Conservation (phyloP, 2,888 invertebrate genomes). For the Nemotelus nigrinus region DNA sequence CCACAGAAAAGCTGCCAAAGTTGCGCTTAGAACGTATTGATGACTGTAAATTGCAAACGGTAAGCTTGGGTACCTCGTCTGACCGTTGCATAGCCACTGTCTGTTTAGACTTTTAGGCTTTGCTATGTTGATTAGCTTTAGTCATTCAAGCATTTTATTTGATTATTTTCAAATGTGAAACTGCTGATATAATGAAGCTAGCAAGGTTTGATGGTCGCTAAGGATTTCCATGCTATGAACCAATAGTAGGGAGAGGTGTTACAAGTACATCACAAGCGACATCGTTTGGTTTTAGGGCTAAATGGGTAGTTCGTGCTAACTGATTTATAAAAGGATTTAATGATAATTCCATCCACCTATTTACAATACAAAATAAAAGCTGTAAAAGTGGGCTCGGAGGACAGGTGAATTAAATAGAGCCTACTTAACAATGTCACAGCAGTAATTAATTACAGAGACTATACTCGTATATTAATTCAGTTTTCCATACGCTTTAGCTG, state of each 20-base stretch:
- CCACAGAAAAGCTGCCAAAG: too few relatives aligned
- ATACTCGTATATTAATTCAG: too few relatives aligned
- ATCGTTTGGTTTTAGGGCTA: neutral
- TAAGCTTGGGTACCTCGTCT: too few relatives aligned
- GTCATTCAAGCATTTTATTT: constrained; percentile 40
- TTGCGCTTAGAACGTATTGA: too few relatives aligned
- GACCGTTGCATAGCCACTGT: too few relatives aligned
- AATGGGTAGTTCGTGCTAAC: constrained; percentile 38
- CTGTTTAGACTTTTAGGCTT: constrained; percentile 40
- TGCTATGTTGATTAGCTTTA: constrained; percentile 39
- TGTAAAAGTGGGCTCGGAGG: neutral
- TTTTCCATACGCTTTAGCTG: too few relatives aligned
- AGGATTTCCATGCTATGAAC: neutral
- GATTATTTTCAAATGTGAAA: constrained; percentile 27
- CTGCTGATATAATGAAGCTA: too few relatives aligned
- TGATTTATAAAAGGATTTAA: constrained; percentile 39
- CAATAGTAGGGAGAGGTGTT: neutral
- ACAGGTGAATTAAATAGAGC: too few relatives aligned
- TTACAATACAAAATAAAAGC: constrained; percentile 10
- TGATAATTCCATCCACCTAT: constrained; percentile 26
- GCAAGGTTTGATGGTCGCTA: too few relatives aligned
- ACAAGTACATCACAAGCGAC: neutral
- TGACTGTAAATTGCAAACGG: too few relatives aligned
- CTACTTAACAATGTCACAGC: too few relatives aligned
- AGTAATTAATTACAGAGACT: too few relatives aligned